Conservation (phyloP, 1,140 invertebrate species). For the Thaumetopoea pityocampa region DNA sequence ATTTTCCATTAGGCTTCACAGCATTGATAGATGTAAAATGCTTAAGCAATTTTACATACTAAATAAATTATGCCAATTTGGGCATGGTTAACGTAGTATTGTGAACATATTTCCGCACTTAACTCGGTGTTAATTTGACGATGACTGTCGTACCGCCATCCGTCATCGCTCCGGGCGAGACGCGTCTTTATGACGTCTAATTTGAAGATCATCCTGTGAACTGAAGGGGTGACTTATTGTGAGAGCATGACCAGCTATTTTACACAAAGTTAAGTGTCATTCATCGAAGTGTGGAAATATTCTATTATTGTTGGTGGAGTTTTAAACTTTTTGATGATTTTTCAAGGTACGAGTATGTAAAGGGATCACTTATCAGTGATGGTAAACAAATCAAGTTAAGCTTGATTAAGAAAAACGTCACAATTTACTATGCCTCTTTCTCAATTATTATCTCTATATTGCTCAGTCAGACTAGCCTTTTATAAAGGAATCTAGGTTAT, state of each 20-base stretch:
- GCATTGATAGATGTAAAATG: background rate
- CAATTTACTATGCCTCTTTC: no score
- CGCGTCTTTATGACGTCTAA: conserved; percentile 57
- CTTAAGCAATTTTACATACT: conserved; percentile 2
- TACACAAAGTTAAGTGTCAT: conserved; percentile 32
- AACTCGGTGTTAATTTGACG: conserved; percentile 56
- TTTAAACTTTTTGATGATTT: no score
- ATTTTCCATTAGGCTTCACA: background rate
- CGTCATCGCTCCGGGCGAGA: conserved; percentile 45
- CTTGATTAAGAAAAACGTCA: no score
- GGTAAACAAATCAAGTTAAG: no score
- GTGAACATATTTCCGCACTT: conserved; percentile 66
- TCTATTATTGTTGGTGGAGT: no score
- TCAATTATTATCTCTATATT: no score
- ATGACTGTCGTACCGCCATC: conserved; percentile 59
- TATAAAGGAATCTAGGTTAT: no score
- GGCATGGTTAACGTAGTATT: conserved; percentile 25
- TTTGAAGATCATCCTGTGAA: conserved; percentile 53
- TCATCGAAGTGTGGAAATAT: no score
- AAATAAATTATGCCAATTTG: conserved; percentile 20
- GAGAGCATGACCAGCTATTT: conserved; percentile 46
- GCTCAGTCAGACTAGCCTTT: no score
- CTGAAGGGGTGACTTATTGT: conserved; percentile 54
- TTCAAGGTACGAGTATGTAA: no score
- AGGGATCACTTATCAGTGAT: no score